Conservation (phyloP, 2,113 vertebrate genomes). For the Ardeotis arabs region DNA sequence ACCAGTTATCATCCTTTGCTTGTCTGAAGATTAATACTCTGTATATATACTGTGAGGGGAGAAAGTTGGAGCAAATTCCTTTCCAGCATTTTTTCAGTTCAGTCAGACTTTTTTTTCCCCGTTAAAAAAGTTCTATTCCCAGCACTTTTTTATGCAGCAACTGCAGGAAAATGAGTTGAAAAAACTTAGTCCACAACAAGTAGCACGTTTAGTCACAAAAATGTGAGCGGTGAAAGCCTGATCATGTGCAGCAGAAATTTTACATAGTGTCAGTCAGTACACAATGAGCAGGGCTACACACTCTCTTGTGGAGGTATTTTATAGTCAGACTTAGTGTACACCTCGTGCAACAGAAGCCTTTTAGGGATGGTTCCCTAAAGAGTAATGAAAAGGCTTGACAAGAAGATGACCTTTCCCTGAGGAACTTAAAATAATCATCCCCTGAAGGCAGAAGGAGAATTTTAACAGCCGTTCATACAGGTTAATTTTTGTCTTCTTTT, state of each 20-base stretch:
- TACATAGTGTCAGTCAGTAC: neutral
- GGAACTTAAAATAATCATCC: neutral
- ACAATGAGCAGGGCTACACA: neutral
- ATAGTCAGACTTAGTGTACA: neutral
- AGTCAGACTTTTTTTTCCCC: neutral
- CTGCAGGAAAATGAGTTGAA: neutral
- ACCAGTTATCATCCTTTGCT: slow-evolving; percentile 26
- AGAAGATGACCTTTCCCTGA: neutral
- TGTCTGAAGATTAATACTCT: slow-evolving; percentile 54
- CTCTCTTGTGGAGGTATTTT: neutral
- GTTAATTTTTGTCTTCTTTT: neutral
- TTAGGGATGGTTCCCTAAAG: neutral
- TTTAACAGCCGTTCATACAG: neutral
- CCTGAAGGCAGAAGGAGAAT: neutral
- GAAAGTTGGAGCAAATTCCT: slow-evolving; percentile 37
- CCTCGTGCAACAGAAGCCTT: neutral
- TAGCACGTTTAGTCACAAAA: neutral
- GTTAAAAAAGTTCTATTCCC: neutral
- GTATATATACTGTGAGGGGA: slow-evolving; percentile 12
- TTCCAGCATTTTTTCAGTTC: slow-evolving; percentile 30
- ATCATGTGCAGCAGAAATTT: neutral
- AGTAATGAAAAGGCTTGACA: neutral
- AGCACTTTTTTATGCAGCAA: neutral
- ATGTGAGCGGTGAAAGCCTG: neutral
- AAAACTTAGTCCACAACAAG: neutral